Conservation (phyloP, 2,113 vertebrate genomes). For the Collichthys lucidus region DNA sequence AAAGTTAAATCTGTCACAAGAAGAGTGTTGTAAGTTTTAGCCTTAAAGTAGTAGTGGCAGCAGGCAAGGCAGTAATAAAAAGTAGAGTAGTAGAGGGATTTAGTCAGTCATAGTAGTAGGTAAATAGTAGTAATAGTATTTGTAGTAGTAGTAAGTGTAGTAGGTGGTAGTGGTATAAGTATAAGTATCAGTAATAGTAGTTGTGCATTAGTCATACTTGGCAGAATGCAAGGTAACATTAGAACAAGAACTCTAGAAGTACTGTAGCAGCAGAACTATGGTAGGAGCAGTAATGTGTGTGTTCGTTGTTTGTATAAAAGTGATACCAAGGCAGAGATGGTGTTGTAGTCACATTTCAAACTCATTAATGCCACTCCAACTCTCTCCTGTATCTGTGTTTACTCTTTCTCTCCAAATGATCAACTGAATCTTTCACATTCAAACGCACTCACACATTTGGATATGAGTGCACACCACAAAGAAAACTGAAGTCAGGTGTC, state of each 20-base stretch:
- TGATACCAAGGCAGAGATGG: slow-evolving; percentile 44
- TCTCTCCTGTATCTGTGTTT: slow-evolving; percentile 23
- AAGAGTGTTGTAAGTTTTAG: neutral
- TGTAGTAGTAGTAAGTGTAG: neutral
- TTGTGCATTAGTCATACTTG: neutral
- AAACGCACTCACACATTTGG: neutral
- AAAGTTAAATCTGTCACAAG: neutral
- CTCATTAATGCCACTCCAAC: slow-evolving; percentile 43
- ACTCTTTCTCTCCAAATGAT: slow-evolving; percentile 9
- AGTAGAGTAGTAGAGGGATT: neutral
- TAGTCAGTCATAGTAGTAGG: neutral
- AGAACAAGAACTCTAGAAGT: neutral
- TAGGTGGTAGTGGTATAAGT: too few species aligned
- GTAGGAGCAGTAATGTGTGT: neutral
- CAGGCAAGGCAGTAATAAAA: neutral
- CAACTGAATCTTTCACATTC: neutral
- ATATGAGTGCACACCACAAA: neutral
- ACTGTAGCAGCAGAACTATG: neutral
- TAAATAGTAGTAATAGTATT: neutral
- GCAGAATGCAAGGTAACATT: neutral
- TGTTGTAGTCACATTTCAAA: slow-evolving; percentile 39
- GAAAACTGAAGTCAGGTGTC: slow-evolving; percentile 26
- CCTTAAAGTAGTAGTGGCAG: too few species aligned
- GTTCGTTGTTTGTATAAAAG: slow-evolving; percentile 37
- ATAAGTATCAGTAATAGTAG: neutral